A percentile compares a stretch with the other conserved stretches of the same genome.
These are phyloP conservation scores for Drosophila anomelani DNA, from an alignment of 2,888 invertebrate species.

Conservation along the genomic window DNA sequence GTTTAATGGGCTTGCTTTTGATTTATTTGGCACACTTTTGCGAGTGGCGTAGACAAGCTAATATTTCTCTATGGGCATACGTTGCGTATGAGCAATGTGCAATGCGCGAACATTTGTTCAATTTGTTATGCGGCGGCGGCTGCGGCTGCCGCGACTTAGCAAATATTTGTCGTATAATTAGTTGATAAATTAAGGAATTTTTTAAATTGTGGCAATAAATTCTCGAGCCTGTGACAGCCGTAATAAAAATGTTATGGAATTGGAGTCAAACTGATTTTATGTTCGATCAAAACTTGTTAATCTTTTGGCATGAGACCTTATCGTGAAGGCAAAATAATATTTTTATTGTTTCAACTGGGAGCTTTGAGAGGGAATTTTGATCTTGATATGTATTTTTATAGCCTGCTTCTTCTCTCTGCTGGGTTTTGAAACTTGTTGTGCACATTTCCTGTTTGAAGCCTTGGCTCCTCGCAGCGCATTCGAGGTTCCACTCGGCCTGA, in stretches of 20 bases:
- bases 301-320: not conserved
- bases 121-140: constrained; percentile 16
- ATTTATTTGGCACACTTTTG: constrained; percentile 75
- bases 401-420: not conserved
- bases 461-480: constrained; percentile 35
- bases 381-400: constrained; percentile 10
- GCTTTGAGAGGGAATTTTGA: not conserved
- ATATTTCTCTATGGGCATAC: constrained; percentile 55
- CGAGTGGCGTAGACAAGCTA: constrained; percentile 50
- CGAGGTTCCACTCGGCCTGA: constrained; percentile 33
- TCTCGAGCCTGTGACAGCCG: not conserved
- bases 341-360: constrained; percentile 5
- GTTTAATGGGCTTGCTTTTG: constrained; percentile 61
- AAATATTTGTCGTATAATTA: constrained; percentile 12
- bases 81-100: constrained; percentile 62
- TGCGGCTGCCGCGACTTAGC: constrained; percentile 1
- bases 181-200: constrained; percentile 28
- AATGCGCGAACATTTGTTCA: constrained; percentile 13
- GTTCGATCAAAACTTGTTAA: constrained; percentile 8
- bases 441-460: constrained; percentile 26
- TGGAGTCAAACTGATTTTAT: constrained; percentile 10
- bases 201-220: constrained; percentile 3
- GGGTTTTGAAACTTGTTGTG: constrained; percentile 9
- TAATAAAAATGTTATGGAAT: constrained; percentile 1
- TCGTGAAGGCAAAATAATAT: not conserved